Evolutionary conservation across 2,797 vertebrate genomes (phyloP).

Genomic region (Alfaro cultratus): DNA sequence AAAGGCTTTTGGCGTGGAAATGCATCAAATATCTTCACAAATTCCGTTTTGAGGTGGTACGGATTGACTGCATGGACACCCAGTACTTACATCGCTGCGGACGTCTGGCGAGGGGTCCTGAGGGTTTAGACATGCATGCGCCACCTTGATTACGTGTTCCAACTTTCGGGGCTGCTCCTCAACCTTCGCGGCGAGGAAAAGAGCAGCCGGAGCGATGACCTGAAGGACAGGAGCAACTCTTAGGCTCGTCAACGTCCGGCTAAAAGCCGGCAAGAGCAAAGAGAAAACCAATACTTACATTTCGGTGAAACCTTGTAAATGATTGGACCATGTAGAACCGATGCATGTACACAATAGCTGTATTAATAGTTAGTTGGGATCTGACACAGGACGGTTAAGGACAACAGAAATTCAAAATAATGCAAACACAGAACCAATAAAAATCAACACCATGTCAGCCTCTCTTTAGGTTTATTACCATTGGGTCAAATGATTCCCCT

Average conservation of each 20-base stretch:
- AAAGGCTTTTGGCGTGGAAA: background rate
- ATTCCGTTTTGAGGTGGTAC: background rate
- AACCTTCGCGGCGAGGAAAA: slow-evolving; percentile 94
- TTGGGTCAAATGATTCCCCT: background rate
- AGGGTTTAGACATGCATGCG: slow-evolving; percentile 90
- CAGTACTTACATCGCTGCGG: slow-evolving; percentile 87
- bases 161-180: slow-evolving; percentile 94
- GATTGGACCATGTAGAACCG: slow-evolving; percentile 97
- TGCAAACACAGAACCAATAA: background rate
- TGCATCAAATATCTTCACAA: background rate
- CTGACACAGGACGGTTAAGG: slow-evolving; percentile 81
- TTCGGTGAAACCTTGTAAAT: slow-evolving; percentile 92
- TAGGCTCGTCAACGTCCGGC: background rate
- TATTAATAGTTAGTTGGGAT: slow-evolving; percentile 94
- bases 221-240: slow-evolving; percentile 40
- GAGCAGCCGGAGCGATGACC: slow-evolving; percentile 89
- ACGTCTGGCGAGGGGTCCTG: slow-evolving; percentile 89
- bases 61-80: background rate
- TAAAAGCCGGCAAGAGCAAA: rapidly evolving
- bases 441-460: background rate
- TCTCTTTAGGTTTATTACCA: background rate
- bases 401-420: slow-evolving; percentile 14
- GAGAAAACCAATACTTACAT: slow-evolving; percentile 81
- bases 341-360: slow-evolving; percentile 96
- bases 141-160: slow-evolving; percentile 94